Conservation (phyloP, 1,140 invertebrate species). For the Zaprionus nigranus region DNA sequence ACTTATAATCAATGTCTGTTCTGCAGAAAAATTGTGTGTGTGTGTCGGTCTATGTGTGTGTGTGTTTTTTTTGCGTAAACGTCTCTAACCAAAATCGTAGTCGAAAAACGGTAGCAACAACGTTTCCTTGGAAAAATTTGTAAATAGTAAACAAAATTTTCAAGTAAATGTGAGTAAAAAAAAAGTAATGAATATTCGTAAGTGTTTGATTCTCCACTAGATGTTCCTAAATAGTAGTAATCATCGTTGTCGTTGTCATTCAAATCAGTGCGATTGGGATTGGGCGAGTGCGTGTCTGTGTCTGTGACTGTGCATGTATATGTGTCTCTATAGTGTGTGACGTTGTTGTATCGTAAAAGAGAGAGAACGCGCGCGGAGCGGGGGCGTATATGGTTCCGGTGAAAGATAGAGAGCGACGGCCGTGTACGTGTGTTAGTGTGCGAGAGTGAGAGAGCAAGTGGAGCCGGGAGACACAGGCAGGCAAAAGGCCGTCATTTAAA, state of each 20-base stretch:
- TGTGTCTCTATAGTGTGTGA: conserved; percentile 52
- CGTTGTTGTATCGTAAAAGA: conserved; percentile 66
- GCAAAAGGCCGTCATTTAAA: conserved; percentile 35
- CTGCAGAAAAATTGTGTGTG: conserved; percentile 33
- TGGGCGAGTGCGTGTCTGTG: conserved; percentile 54
- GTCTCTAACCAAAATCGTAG: conserved; percentile 58
- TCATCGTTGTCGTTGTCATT: conserved; percentile 53
- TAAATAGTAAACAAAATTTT: conserved; percentile 83
- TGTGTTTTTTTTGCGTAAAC: conserved; percentile 59
- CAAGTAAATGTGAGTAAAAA: conserved; percentile 56
- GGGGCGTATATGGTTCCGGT: conserved; percentile 61
- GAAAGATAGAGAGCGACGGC: conserved; percentile 34
- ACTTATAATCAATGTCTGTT: conserved; percentile 16
- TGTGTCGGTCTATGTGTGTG: conserved; percentile 18
- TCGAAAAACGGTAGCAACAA: conserved; percentile 71
- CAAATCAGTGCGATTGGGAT: conserved; percentile 46
- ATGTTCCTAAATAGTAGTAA: conserved; percentile 43
- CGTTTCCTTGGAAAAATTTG: conserved; percentile 81
- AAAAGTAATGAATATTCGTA: conserved; percentile 34
- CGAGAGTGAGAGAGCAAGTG: conserved; percentile 40
- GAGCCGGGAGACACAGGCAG: conserved; percentile 39
- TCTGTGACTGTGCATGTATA: conserved; percentile 29
- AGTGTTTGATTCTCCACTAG: conserved; percentile 11
- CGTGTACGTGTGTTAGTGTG: conserved; percentile 18
- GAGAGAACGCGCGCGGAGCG: conserved; percentile 44